These are phyloP conservation scores for Caiman crocodilus DNA, from an alignment of 2,797 vertebrate genomes.

Conservation along the genomic window DNA sequence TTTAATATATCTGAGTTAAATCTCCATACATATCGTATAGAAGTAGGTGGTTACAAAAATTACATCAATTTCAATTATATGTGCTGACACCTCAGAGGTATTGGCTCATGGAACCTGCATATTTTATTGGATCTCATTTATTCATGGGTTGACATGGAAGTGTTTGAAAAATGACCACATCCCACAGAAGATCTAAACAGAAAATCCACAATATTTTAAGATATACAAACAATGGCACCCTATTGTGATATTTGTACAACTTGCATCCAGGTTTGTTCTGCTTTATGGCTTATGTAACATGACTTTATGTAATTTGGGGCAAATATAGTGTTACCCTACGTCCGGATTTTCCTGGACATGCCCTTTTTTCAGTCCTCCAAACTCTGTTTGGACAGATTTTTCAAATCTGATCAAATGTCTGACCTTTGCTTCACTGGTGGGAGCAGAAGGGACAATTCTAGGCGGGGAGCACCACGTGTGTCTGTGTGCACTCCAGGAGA, in stretches of 20 bases:
- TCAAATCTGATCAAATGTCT: too few relatives aligned
- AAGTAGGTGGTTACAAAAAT: constrained; percentile 2
- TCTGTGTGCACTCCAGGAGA: too few relatives aligned
- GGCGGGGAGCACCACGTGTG: too few relatives aligned
- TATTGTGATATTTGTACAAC: not conserved
- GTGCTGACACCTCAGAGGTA: not conserved
- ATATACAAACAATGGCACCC: not conserved
- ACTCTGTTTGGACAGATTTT: too few relatives aligned
- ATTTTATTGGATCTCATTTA: not conserved
- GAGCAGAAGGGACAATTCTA: too few relatives aligned
- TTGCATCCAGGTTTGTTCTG: not conserved
- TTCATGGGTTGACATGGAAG: fast-evolving
- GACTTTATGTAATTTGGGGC: not conserved
- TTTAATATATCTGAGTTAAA: not conserved
- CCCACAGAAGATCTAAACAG: not conserved
- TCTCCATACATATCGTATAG: not conserved
- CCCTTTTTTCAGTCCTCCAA: too few relatives aligned
- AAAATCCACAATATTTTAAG: not conserved
- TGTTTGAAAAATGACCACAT: not conserved
- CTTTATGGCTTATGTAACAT: not conserved
- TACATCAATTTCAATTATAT: constrained; percentile 28
- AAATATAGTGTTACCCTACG: not conserved
- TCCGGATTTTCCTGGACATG: too few relatives aligned
- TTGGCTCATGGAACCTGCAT: constrained; percentile 1
- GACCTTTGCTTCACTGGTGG: too few relatives aligned